phyloP scores from a whole-genome alignment of 2,888 invertebrate species.

The Leptopilina drosophilae region DNA sequence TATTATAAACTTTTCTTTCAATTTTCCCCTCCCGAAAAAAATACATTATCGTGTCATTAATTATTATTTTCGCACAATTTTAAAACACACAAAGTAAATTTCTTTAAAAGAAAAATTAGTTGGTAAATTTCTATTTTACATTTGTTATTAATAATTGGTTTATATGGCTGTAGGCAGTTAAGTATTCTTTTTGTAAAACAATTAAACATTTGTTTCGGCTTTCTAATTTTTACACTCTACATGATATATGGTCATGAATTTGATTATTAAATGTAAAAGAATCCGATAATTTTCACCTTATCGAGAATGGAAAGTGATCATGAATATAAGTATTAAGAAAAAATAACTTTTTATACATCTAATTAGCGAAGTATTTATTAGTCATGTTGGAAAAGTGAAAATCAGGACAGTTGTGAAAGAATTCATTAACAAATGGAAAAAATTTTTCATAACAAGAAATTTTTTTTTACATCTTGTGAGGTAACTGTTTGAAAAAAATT shows the following conservation, averaged over 20 bases:
- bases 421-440: not conserved
- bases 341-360: constrained; percentile 11
- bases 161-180: not conserved
- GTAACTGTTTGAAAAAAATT: too few relatives aligned
- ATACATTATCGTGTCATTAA: too few relatives aligned
- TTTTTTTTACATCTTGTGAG: too few relatives aligned
- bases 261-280: not conserved
- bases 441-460: not conserved
- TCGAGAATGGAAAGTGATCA: constrained; percentile 22
- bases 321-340: not conserved
- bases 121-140: not conserved
- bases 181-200: not conserved
- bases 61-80: too few relatives aligned
- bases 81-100: too few relatives aligned
- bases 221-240: constrained; percentile 4
- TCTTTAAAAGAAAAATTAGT: too few relatives aligned
- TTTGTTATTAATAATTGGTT: not conserved
- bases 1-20: too few relatives aligned
- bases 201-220: constrained; percentile 3
- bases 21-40: too few relatives aligned
- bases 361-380: constrained; percentile 31
- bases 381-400: constrained; percentile 18
- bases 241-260: constrained; percentile 2
- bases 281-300: constrained; percentile 23
- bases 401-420: constrained; percentile 12